A percentile compares a stretch with the other conserved stretches of the same genome.
Conservation (phyloP, 2,888 invertebrate genomes). For the Ctenicera cuprea region DNA sequence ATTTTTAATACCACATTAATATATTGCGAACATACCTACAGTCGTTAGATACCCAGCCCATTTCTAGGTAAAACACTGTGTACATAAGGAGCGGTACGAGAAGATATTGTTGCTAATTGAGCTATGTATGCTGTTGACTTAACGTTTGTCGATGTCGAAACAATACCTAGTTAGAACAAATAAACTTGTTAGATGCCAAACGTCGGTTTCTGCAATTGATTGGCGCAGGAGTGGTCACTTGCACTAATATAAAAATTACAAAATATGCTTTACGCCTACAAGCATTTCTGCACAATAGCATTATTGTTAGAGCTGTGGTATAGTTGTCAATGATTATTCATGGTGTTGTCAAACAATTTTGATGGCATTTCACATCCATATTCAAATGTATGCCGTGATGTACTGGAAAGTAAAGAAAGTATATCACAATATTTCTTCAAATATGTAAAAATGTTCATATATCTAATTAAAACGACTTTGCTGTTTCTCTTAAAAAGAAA, state of each 20-base stretch:
- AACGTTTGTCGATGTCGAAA: constrained; percentile 35
- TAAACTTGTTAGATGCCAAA: constrained; percentile 25
- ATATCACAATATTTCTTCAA: too few species aligned
- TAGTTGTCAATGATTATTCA: background rate
- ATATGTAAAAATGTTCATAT: too few species aligned
- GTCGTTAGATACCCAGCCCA: constrained; percentile 33
- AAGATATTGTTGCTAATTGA: constrained; percentile 40
- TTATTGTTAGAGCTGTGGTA: background rate
- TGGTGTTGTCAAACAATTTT: background rate
- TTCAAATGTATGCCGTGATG: too few species aligned
- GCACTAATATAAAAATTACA: constrained; percentile 4
- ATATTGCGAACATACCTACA: constrained; percentile 11
- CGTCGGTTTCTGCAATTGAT: constrained; percentile 37
- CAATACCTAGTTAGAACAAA: constrained; percentile 26
- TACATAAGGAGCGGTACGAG: constrained; percentile 38
- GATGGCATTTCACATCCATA: background rate
- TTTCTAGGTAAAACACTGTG: constrained; percentile 27
- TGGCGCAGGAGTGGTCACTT: constrained; percentile 12
- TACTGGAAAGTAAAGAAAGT: too few species aligned
- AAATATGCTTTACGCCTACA: constrained; percentile 18
- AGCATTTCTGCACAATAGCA: constrained; percentile 1
- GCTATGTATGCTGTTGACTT: constrained; percentile 30
- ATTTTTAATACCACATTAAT: constrained; percentile 14
- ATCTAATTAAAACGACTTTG: too few species aligned
- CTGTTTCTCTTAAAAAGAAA: too few species aligned